These are phyloP conservation scores for Acanthochromis polyacanthus DNA, from an alignment of 2,113 vertebrate species.

Conservation along the genomic window DNA sequence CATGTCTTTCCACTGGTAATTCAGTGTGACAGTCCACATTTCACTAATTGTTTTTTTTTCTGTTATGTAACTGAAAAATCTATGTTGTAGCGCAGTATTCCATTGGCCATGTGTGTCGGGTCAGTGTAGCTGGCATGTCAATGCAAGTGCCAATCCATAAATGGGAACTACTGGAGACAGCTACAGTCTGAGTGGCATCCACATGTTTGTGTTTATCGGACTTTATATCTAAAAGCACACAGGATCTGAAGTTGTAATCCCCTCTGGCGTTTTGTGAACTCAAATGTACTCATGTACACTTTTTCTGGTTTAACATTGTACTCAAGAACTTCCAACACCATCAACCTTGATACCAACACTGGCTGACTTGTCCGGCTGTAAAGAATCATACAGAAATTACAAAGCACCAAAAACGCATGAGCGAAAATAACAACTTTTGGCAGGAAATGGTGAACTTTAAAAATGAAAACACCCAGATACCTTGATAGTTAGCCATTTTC, in stretches of 20 bases:
- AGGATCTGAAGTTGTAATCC: constrained; percentile 17
- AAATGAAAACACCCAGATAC: constrained; percentile 7
- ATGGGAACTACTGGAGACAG: constrained; percentile 8
- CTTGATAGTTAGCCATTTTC: not conserved
- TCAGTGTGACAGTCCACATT: constrained; percentile 45
- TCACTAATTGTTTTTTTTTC: constrained; percentile 19
- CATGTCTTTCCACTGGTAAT: constrained; percentile 14
- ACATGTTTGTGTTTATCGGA: not conserved
- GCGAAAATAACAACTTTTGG: constrained; percentile 12
- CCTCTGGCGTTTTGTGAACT: not conserved
- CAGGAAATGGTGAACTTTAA: not conserved
- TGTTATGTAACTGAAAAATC: constrained; percentile 53
- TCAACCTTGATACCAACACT: not conserved
- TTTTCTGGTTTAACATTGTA: constrained; percentile 4
- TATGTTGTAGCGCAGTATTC: constrained; percentile 2
- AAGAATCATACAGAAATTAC: not conserved
- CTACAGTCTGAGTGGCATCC: not conserved
- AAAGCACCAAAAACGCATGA: not conserved
- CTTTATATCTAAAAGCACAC: not conserved
- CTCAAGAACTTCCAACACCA: constrained; percentile 25
- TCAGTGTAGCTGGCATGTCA: constrained; percentile 38
- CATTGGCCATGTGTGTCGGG: constrained; percentile 31
- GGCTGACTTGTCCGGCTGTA: not conserved
- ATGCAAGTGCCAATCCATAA: constrained; percentile 36
- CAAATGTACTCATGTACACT: not conserved